Evolutionary conservation across 1,140 invertebrate species (phyloP), one percentile per base, ranked within the genome.

Genomic region (Cylas formicarius): DNA sequence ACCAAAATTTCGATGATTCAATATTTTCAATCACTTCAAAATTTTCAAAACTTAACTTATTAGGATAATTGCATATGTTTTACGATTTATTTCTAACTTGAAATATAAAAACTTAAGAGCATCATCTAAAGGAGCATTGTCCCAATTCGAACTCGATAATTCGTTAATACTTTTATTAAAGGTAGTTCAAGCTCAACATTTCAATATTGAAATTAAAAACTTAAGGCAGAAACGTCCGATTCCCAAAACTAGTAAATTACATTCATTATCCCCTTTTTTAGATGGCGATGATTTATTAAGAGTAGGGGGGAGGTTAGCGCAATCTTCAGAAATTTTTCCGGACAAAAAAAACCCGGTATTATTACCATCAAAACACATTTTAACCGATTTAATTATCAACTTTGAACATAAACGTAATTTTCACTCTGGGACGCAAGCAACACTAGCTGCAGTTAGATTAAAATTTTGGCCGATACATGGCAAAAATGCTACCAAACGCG

Each of bases 281-380:
- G 53, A 62, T 34, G 16, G 32, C 20, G 20, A 50, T 17, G 53
- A 49, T 1, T 28, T 60, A 13, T 20, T 61, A 19, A 43, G 60
- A 27, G 61, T 62, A 13, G 52, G 56, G 4, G 58, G 59, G 6
- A 37, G 60, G 22, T 32, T 63, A 32, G 33, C 40, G 45, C 41
- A 55, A n/a, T n/a, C n/a, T 42, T 26, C 58, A n/a, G n/a, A 17
- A 41, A 35, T 52, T 51, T 10, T 33, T 9, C 16, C 16, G 8
- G 34, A 37, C 16, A 22, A 33, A 22, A 45, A 38, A 22, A 17
- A 29, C 17, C 24, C 34, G 2, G 31, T 37, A n/a, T 7, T 41
- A 24, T 14, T 47, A 8, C 16, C 29, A 6, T 3, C 19, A 4
- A 32, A 41, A 21, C 37, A 41, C 26, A 10, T 23, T n/a, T 27